A percentile compares a stretch with the other conserved stretches of the same genome.
Evolutionary conservation across 2,888 invertebrate species (phyloP).

Genomic region (Carpatolechia fugitivella): DNA sequence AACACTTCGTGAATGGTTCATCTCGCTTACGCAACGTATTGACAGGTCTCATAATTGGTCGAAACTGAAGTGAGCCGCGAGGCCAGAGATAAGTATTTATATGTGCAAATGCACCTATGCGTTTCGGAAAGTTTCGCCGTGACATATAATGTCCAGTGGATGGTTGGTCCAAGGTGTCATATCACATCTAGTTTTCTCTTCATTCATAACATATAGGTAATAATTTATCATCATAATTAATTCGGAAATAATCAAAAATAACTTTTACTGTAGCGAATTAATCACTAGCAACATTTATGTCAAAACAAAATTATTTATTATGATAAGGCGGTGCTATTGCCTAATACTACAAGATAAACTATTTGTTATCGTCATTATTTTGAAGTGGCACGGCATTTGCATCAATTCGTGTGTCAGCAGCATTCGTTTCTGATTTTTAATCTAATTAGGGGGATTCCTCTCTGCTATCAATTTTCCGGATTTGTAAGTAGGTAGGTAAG

Average conservation of each 20-base stretch:
- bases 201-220: too few species aligned
- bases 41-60: too few species aligned
- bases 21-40: too few species aligned
- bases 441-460: not conserved
- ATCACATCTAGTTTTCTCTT: not conserved
- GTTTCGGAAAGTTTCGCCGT: too few species aligned
- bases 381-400: conserved; percentile 3
- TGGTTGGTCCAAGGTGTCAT: too few species aligned
- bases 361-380: conserved; percentile 7
- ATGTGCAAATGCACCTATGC: too few species aligned
- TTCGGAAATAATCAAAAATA: conserved; percentile 3
- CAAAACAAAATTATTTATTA: conserved; percentile 10
- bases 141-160: too few species aligned
- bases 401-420: not conserved
- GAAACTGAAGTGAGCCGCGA: too few species aligned
- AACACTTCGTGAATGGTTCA: too few species aligned
- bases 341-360: conserved; percentile 1
- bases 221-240: too few species aligned
- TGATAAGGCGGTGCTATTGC: conserved; percentile 5
- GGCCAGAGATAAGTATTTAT: too few species aligned
- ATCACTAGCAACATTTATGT: conserved; percentile 7
- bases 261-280: not conserved
- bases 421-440: not conserved
- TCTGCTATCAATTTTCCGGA: conserved; percentile 9
- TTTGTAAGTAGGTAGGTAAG: too few species aligned